Percentiles rank a stretch among this genome's conserved stretches.
phyloP scores from a whole-genome alignment of 2,797 vertebrate genomes.

The Myotis myotis region DNA sequence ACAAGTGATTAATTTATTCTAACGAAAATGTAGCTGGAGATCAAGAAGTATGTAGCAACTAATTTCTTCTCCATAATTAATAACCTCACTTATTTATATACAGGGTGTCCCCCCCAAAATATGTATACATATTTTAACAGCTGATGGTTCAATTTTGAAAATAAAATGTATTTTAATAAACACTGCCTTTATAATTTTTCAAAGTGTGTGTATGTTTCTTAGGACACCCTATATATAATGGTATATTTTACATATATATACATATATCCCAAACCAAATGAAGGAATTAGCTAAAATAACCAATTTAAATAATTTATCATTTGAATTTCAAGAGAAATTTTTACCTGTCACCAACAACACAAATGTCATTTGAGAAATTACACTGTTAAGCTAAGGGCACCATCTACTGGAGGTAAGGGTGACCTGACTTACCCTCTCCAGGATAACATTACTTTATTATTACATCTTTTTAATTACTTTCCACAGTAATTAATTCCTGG shows the following conservation, averaged over 20 bases:
- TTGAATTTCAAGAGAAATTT: not conserved
- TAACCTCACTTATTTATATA: not conserved
- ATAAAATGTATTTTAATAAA: no score
- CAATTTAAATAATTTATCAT: constrained; percentile 18
- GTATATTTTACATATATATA: not conserved
- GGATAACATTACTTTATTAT: not conserved
- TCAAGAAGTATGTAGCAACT: not conserved
- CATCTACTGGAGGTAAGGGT: constrained; percentile 70
- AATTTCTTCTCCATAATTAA: not conserved
- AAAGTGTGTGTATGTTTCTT: no score
- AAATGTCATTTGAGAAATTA: not conserved
- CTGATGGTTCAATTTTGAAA: no score
- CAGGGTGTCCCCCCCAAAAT: no score
- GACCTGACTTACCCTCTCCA: not conserved
- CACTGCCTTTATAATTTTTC: no score
- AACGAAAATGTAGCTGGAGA: not conserved
- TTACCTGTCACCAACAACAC: not conserved
- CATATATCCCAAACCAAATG: not conserved
- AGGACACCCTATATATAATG: no score
- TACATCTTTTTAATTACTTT: constrained; percentile 30
- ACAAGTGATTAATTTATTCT: not conserved
- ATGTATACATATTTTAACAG: no score
- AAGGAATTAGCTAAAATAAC: not conserved
- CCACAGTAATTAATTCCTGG: constrained; percentile 16
- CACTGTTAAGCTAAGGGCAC: constrained; percentile 53